phyloP scores from a whole-genome alignment of 2,888 invertebrate species.

The Scaeva pyrastri region DNA sequence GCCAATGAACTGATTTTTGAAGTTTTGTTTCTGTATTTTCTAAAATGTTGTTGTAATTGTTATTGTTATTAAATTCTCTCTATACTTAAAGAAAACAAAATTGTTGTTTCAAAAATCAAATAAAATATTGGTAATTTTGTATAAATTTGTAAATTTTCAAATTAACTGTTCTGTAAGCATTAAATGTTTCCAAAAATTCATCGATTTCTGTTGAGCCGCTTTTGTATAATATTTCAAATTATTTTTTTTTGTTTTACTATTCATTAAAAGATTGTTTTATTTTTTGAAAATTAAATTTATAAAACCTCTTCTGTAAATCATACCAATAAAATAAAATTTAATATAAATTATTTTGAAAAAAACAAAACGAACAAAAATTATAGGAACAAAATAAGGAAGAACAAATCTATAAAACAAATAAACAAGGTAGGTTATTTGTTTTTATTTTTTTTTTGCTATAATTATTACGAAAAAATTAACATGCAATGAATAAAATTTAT shows the following conservation, averaged over 20 bases:
- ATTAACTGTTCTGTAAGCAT: constrained; percentile 68
- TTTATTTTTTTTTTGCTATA: constrained; percentile 23
- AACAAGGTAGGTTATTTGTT: constrained; percentile 33
- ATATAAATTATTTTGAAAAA: constrained; percentile 35
- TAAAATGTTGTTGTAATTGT: constrained; percentile 50
- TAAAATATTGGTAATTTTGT: constrained; percentile 46
- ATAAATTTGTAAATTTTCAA: constrained; percentile 53
- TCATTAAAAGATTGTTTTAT: not conserved
- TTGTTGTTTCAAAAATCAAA: constrained; percentile 60
- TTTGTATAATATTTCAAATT: constrained; percentile 57
- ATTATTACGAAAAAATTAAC: constrained; percentile 31
- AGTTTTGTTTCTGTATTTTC: constrained; percentile 68
- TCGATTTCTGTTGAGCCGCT: constrained; percentile 81
- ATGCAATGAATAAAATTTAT: constrained; percentile 57
- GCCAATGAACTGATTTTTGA: constrained; percentile 78
- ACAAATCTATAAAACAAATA: constrained; percentile 41
- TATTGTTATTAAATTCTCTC: constrained; percentile 61
- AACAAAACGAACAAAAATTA: constrained; percentile 34
- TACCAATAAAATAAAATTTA: constrained; percentile 63
- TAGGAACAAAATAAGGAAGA: constrained; percentile 22
- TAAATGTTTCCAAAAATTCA: constrained; percentile 78
- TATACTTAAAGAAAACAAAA: constrained; percentile 25
- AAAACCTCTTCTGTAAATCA: constrained; percentile 82
- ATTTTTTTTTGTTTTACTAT: constrained; percentile 40
- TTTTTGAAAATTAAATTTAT: constrained; percentile 56